A percentile compares a stretch with the other conserved stretches of the same genome.
phyloP scores from a whole-genome alignment of 2,888 invertebrate genomes.

The Caenorhabditis becei region DNA sequence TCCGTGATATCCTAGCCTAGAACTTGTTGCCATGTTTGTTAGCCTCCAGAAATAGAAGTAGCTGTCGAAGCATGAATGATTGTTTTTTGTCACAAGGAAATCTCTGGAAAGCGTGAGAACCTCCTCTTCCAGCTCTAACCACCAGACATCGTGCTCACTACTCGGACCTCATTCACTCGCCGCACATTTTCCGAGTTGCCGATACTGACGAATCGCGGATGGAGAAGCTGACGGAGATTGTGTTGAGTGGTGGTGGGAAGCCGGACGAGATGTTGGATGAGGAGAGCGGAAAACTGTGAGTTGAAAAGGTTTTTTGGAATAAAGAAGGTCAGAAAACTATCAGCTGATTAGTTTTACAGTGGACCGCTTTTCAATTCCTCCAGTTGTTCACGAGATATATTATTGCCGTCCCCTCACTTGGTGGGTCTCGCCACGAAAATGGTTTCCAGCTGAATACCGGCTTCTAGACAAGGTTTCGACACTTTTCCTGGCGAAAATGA shows the following conservation, averaged over 20 bases:
- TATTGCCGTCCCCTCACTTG: no score
- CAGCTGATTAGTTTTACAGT: no score
- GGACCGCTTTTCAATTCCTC: no score
- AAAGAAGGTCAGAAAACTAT: no score
- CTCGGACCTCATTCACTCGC: constrained; percentile 52
- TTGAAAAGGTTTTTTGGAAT: not conserved
- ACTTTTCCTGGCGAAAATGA: no score
- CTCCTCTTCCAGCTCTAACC: constrained; percentile 18
- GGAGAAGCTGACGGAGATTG: constrained; percentile 51
- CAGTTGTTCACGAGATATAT: no score
- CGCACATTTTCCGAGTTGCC: constrained; percentile 49
- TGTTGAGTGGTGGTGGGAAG: not conserved
- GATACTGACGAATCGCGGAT: constrained; percentile 37
- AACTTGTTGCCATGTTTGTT: no score
- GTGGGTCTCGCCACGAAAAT: no score
- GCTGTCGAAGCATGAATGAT: constrained; percentile 34
- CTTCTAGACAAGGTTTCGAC: no score
- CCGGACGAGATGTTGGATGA: constrained; percentile 22
- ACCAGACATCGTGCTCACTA: constrained; percentile 56
- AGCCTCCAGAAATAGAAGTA: no score
- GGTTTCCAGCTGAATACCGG: no score
- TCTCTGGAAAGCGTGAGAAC: constrained; percentile 38
- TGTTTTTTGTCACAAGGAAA: constrained; percentile 3
- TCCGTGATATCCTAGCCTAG: not conserved
- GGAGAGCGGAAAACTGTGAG: constrained; percentile 35